Percentiles rank a stretch among this genome's conserved stretches.
Conservation (phyloP, 2,113 vertebrate species). For the Carettochelys insculpta region DNA sequence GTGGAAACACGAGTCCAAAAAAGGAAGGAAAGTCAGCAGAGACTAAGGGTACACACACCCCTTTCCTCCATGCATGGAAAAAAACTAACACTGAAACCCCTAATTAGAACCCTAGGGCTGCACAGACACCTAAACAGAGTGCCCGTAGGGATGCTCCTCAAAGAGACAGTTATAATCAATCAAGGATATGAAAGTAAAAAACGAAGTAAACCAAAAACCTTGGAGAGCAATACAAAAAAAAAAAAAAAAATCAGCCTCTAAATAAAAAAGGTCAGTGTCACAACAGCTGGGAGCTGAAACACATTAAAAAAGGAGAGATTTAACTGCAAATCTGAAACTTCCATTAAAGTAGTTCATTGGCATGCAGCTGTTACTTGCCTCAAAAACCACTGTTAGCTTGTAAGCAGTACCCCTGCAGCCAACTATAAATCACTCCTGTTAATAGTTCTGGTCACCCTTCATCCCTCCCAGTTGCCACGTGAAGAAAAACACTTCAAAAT, state of each 20-base stretch:
- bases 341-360: not conserved
- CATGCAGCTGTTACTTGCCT: not conserved
- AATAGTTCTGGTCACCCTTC: not conserved
- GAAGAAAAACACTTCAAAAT: not conserved
- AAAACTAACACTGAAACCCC: too few relatives aligned
- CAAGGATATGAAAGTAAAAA: not conserved
- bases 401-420: not conserved
- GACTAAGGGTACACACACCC: too few relatives aligned
- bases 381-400: too few relatives aligned
- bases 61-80: too few relatives aligned
- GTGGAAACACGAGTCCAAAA: too few relatives aligned
- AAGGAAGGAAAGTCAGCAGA: too few relatives aligned
- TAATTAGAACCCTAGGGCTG: too few relatives aligned
- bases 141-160: too few relatives aligned
- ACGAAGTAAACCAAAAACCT: not conserved
- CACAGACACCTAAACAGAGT: too few relatives aligned
- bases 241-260: not conserved
- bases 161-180: not conserved
- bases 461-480: not conserved
- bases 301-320: not conserved
- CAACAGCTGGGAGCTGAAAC: accelerated
- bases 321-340: not conserved
- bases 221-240: not conserved
- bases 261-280: not conserved
- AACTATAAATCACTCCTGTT: not conserved